Percentiles rank a stretch among this genome's conserved stretches.
Conservation (phyloP, 2,888 invertebrate species). For the Athetis lepigone region DNA sequence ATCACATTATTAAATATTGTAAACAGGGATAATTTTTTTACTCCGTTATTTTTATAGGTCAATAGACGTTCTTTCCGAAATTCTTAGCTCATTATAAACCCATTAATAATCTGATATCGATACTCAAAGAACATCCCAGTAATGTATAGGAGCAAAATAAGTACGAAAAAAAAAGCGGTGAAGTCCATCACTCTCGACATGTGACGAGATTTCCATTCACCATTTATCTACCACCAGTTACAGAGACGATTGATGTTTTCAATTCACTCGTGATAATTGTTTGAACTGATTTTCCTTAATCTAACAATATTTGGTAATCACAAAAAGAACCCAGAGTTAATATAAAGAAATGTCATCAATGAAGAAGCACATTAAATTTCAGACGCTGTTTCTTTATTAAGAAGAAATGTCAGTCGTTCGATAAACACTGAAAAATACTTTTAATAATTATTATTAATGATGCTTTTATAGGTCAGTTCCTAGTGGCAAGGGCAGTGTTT, state of each 20-base stretch:
- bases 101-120: constrained; percentile 47
- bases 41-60: constrained; percentile 15
- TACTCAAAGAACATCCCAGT: constrained; percentile 12
- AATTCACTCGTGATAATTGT: constrained; percentile 56
- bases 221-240: constrained; percentile 42
- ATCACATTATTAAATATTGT: constrained; percentile 22
- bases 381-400: constrained; percentile 46
- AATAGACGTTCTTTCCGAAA: constrained; percentile 36
- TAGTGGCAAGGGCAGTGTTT: constrained; percentile 14
- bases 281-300: constrained; percentile 37
- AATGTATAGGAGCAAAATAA: constrained; percentile 14
- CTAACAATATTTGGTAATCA: constrained; percentile 29
- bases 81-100: constrained; percentile 50
- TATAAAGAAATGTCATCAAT: constrained; percentile 44
- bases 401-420: constrained; percentile 2
- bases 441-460: constrained; percentile 38
- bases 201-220: constrained; percentile 44
- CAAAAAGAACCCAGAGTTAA: constrained; percentile 39
- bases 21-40: constrained; percentile 2
- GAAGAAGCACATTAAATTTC: constrained; percentile 39
- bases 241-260: constrained; percentile 46
- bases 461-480: constrained; percentile 27
- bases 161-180: constrained; percentile 20
- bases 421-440: constrained; percentile 23
- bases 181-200: constrained; percentile 29